These are phyloP conservation scores for Apostichopus japonicus DNA, from an alignment of 35 echinoderm and acorn worm species.

Conservation along the genomic window DNA sequence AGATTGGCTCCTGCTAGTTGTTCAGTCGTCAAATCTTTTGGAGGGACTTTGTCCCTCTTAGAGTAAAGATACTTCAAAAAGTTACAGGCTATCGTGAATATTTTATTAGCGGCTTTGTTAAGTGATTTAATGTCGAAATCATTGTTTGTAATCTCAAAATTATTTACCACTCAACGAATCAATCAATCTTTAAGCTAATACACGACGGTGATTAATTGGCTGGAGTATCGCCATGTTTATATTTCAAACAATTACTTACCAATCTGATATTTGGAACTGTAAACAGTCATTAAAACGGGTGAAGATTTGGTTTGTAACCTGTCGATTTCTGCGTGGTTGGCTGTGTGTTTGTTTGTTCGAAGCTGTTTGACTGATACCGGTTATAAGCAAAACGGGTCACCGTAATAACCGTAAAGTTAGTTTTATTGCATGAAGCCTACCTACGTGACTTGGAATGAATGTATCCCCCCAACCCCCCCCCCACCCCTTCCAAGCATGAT, in stretches of 20 bases:
- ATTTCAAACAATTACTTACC: not conserved
- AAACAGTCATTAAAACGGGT: not conserved
- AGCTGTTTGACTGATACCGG: too few relatives aligned
- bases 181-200: conserved; percentile 10
- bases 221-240: not conserved
- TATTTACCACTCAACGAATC: conserved; percentile 38
- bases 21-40: too few relatives aligned
- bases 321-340: too few relatives aligned
- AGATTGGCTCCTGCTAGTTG: too few relatives aligned
- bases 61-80: not conserved
- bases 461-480: too few relatives aligned
- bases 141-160: conserved; percentile 43
- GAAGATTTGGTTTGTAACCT: not conserved
- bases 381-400: too few relatives aligned
- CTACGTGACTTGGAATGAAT: too few relatives aligned
- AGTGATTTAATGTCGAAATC: conserved; percentile 36
- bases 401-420: too few relatives aligned
- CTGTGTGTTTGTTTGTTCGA: too few relatives aligned
- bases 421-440: too few relatives aligned
- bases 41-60: too few relatives aligned
- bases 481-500: too few relatives aligned
- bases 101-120: not conserved
- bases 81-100: not conserved
- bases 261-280: conserved; percentile 4
- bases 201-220: conserved; percentile 11